These are phyloP conservation scores for Wasmannia auropunctata DNA, from an alignment of 1,140 invertebrate species.

Conservation along the genomic window DNA sequence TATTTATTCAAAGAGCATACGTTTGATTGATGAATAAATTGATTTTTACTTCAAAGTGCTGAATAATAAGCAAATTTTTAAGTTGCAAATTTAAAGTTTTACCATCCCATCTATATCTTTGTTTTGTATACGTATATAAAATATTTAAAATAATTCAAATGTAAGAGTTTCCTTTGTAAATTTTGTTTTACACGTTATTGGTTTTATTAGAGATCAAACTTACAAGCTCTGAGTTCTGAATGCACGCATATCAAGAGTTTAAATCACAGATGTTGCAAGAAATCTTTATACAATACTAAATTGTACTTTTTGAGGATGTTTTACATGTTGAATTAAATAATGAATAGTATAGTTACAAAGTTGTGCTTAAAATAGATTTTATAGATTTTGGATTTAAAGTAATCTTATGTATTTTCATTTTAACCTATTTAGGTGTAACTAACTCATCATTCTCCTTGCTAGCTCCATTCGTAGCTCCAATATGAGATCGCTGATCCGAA, in stretches of 20 bases:
- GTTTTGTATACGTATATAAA: not conserved
- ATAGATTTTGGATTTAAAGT: not conserved
- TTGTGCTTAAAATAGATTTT: constrained; percentile 15
- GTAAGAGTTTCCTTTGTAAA: not conserved
- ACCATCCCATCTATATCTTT: not conserved
- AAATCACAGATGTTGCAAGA: not conserved
- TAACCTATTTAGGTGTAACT: constrained; percentile 18
- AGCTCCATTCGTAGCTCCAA: not conserved
- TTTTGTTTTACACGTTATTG: not conserved
- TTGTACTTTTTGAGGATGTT: not conserved
- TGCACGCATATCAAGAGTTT: not conserved
- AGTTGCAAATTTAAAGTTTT: not conserved
- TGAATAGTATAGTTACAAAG: not conserved
- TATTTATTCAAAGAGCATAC: not conserved
- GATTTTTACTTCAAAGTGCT: not conserved
- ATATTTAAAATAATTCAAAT: not conserved
- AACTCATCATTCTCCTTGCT: constrained; percentile 23
- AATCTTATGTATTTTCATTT: constrained; percentile 9
- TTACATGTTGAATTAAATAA: not conserved
- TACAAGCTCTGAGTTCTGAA: not conserved
- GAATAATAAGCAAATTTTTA: not conserved
- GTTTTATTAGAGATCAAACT: not conserved
- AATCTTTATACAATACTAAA: not conserved
- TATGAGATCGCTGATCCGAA: constrained; percentile 20
- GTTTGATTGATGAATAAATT: not conserved